A percentile compares a stretch with the other conserved stretches of the same genome.
Conservation (phyloP, 2,888 invertebrate genomes). For the Cabera pusaria region DNA sequence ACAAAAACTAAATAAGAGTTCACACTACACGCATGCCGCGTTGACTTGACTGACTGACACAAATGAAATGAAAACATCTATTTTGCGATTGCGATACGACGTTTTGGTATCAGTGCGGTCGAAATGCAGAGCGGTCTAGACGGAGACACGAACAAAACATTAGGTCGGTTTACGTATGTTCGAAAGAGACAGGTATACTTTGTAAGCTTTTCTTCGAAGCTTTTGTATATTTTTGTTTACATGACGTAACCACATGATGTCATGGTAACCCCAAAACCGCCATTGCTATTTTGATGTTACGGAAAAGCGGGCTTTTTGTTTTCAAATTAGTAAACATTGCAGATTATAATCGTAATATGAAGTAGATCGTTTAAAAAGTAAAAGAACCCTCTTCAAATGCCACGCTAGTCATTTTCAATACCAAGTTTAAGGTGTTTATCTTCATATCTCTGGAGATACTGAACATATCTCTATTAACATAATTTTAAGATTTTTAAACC, state of each 20-base stretch:
- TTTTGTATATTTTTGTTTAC: conserved; percentile 51
- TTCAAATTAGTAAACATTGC: too few species aligned
- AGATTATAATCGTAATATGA: too few species aligned
- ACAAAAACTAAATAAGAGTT: conserved; percentile 17
- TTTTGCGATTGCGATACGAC: conserved; percentile 45
- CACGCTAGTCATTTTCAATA: too few species aligned
- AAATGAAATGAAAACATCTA: conserved; percentile 41
- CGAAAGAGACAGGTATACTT: conserved; percentile 45
- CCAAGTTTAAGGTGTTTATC: too few species aligned
- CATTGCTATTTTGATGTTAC: conserved; percentile 32
- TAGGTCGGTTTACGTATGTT: conserved; percentile 13
- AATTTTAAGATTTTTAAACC: too few species aligned
- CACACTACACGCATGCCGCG: conserved; percentile 32
- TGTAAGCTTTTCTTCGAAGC: conserved; percentile 25
- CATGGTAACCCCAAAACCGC: conserved; percentile 55
- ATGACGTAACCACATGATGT: conserved; percentile 71
- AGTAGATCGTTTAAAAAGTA: too few species aligned
- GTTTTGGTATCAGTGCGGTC: conserved; percentile 34
- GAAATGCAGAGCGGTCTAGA: conserved; percentile 33
- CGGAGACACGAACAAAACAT: conserved; percentile 54
- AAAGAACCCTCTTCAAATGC: too few species aligned
- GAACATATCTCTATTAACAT: too few species aligned
- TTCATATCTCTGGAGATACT: too few species aligned
- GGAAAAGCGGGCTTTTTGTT: conserved; percentile 36
- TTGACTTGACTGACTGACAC: conserved; percentile 44